phyloP scores from a whole-genome alignment of 2,888 invertebrate genomes.

The Ametastegia equiseti region DNA sequence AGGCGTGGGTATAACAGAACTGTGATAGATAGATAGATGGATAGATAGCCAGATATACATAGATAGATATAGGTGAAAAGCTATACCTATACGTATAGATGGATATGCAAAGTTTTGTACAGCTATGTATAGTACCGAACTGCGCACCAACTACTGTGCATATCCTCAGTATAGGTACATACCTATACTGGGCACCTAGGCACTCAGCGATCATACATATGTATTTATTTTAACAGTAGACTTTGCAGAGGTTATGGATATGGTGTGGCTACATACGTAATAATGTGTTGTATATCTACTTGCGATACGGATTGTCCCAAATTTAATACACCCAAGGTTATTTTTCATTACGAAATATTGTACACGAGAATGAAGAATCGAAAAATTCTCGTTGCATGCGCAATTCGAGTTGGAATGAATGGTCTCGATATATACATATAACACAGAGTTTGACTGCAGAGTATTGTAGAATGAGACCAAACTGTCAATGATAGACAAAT shows the following conservation, averaged over 20 bases:
- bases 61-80: slow-evolving; percentile 13
- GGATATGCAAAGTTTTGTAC: slow-evolving; percentile 19
- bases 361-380: not conserved
- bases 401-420: not conserved
- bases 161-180: too few species aligned
- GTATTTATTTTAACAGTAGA: slow-evolving; percentile 2
- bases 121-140: too few species aligned
- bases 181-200: not conserved
- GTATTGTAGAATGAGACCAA: not conserved
- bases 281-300: not conserved
- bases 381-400: not conserved
- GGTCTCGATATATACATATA: too few species aligned
- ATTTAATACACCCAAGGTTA: slow-evolving; percentile 14
- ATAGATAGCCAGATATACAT: not conserved
- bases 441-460: too few species aligned
- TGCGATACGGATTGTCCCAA: slow-evolving; percentile 8
- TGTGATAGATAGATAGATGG: slow-evolving; percentile 24
- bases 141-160: too few species aligned
- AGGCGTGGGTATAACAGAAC: slow-evolving; percentile 35
- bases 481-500: too few species aligned
- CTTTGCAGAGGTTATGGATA: not conserved
- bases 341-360: slow-evolving; percentile 9
- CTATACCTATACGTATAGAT: not conserved
- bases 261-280: not conserved
- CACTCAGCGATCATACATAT: slow-evolving; percentile 7